Evolutionary conservation across 1,140 invertebrate genomes (phyloP), one percentile per base, ranked within the genome.

Genomic region (Drosophila insularis): DNA sequence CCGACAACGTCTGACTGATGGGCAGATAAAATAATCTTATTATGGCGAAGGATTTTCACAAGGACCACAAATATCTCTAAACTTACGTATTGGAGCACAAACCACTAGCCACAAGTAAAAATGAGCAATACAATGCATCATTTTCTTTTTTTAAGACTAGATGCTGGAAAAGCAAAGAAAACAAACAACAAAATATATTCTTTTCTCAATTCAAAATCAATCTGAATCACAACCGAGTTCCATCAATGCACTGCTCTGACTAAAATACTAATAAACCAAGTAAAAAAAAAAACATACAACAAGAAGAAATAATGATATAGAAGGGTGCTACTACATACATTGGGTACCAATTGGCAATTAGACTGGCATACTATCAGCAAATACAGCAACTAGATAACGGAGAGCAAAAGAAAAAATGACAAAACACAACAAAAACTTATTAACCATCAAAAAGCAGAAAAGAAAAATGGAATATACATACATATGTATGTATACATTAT

Each of bases 281-380:
- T 27, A 27, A 19, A 50, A 50, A 50, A 46, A 50, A 50, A 21
- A 50, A 17, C 14, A 43, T 7, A 35, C 4, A 35, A 35, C 7
- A n/a, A 17, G 19, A 53, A 27, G 55, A 46, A 40, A 59, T 37
- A 35, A 62, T 53, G 11, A 68, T 40, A 43, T 35, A 53, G 56
- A 35, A 58, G 13, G 39, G 62, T n/a, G 35, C 35, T 37, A 37
- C 35, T 58, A 43, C 39, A 50, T 58, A 43, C 39, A 50, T 50
- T 21, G 58, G 40, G 50, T 68, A 59, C 61, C 77, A 79, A 70
- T 80, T 80, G 64, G 71, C 77, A 79, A 79, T 80, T 71, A 70
- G 58, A 60, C 46, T 10, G 5, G 61, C n/a, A 54, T 54, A 58
- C 58, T 79, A 79, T 79, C 77, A 75, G 77, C 46, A 27, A 27